Base-by-base conservation (phyloP, 2,888 invertebrate genomes). In the Zeuzera pyrina region DNA sequence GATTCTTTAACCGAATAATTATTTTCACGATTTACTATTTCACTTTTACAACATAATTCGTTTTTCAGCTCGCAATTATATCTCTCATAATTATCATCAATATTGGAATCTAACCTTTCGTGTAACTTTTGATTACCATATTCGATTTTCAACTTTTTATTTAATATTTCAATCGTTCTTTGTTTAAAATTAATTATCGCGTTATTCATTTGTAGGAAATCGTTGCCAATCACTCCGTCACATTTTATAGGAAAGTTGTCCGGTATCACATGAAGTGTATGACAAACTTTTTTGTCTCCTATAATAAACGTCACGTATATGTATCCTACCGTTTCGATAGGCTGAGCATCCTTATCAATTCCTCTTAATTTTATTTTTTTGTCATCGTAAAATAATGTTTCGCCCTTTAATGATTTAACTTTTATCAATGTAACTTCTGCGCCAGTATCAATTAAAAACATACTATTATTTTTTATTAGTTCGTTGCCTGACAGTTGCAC, bases 381-480 rank as follows among this genome's bases (percentile, higher is more conserved):
- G 31, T 43, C 31, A 25, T 31, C 30, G 29, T 33, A 23, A 16
- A 39, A 12, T 10, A 32, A 16, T 15, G 34, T 36, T n/a, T 36
- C 29, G 12, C 13, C 15, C 28, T 31, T 28, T 33, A 38, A 26
- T 7, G 14, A 21, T 2, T 12, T 13, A 28, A 34, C 1, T 30
- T 43, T 44, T 29, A 42, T 31, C 11, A 40, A 34, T 1, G 33
- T 34, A 6, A 44, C 33, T 30, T 42, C 34, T 3, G 40, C 42
- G 1, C 44, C 40, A 2, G 44, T 44, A 30, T 42, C 37, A 2
- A 44, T 38, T 12, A 42, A 29, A 28, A 42, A 44, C n/a, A n/a
- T n/a, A 15, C 30, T 42, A 24, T 27, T 30, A 28, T 35, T 31
- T 21, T 21, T 21, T 27, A 33, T 31, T n/a, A 35, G 10, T 29